Evolutionary conservation across 2,797 vertebrate genomes (phyloP), one percentile per base, ranked within the genome.

Genomic region (Lindbergichthys nudifrons): DNA sequence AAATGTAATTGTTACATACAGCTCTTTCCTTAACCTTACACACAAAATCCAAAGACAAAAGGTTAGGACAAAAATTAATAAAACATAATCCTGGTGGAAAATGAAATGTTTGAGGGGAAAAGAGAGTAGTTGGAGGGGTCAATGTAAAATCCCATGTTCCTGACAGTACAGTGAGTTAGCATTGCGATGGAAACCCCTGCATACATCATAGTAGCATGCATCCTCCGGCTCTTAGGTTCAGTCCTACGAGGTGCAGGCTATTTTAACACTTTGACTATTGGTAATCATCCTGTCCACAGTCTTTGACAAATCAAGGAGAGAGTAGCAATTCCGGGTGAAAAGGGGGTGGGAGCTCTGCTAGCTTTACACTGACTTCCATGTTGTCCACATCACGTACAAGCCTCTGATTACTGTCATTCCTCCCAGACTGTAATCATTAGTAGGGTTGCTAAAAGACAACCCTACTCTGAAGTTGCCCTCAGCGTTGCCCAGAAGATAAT

Each of bases 391-490:
- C 87, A 87, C 71, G 65, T 61, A 65, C 61, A 73, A 85, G 85
- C 79, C 84, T 75, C 88, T 91, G 89, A 95, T 94, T 93, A 95
- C 90, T 89, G 90, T 95, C 88, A 92, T 93, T 88, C 91, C 82
- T 85, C 58, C 66, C 74, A 80, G 87, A 89, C 81, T 82, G 79
- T 90, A 90, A 91, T 90, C 88, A 89, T 87, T 87, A 87, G 42
- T 77, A 78, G 84, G 70, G 82, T 64, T 77, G 64, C 83, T 73
- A 80, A 77, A 83, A 82, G 76, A 82, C 76, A 75, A 80, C 16
- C 48, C 41, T 79, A 71, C 68, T 63, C 72, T 16, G 48, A 80
- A 70, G 80, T 73, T 80, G 68, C 66, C 73, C 42, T 74, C 61
- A 63, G 48, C 48, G 67, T 81, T 76, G 65, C 76, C 65, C 72